Base-by-base conservation (phyloP, 2,888 invertebrate species). In the Drosophila prostipennis region DNA sequence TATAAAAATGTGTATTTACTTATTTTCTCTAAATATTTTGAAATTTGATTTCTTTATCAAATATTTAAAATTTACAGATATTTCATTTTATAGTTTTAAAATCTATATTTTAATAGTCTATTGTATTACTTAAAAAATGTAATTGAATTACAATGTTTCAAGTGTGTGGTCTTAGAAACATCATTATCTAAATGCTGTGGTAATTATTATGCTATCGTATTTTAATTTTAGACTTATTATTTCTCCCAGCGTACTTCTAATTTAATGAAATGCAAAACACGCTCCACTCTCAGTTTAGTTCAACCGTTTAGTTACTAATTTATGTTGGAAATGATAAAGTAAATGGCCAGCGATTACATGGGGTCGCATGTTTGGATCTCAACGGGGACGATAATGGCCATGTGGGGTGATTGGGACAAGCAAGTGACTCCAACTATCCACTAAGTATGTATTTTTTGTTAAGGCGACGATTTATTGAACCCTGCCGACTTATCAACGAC, bases 231-330 rank as follows among this genome's bases (percentile, higher is more conserved):
- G n/a, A n/a, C n/a, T n/a, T n/a, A n/a, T 34, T 34, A 13, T 45
- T 37, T 39, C 16, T 32, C 23, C 40, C 13, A 68, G 52, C 36
- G 23, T 45, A 19, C 8, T 48, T 51, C 55, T 56, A 58, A 54
- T 51, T 72, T 65, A 83, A 80, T 84, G 70, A 73, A 77, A 84
- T 84, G 72, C 87, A 72, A 79, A 74, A 59, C 85, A 79, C 79
- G 81, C 37, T 39, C 58, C 49, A 65, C 40, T 6, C 54, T 46
- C 11, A 54, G 36, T 29, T 55, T 23, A 48, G 23, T 36, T 23
- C 14, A 42, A 39, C 36, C 37, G 43, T 51, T 56, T 56, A 72
- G 72, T 57, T 34, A 26, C 45, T 56, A 65, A 72, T 82, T 76
- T 80, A 82, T 82, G 67, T 54, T 45, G 26, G 48, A 60, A 65